Percentiles rank a stretch among this genome's conserved stretches.
These are phyloP conservation scores for Ophthalmolycus amberensis DNA, from an alignment of 2,113 vertebrate genomes.

Conservation along the genomic window DNA sequence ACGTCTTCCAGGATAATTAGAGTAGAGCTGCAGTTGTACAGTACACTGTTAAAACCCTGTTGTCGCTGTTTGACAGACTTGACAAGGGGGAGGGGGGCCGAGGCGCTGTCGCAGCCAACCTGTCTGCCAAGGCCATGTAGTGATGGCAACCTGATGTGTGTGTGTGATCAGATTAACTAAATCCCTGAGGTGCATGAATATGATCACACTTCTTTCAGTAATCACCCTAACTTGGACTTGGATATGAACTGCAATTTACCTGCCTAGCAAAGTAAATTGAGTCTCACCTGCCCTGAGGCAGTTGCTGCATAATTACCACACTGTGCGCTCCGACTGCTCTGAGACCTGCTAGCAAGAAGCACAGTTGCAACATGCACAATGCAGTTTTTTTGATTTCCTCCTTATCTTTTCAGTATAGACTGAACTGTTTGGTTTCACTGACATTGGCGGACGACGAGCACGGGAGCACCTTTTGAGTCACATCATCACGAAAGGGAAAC, in stretches of 20 bases:
- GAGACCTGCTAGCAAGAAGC: slow-evolving; percentile 12
- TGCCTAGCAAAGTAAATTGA: slow-evolving; percentile 7
- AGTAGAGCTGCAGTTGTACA: slow-evolving; percentile 57
- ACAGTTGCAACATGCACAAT: background rate
- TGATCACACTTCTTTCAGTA: background rate
- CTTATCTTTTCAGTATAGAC: background rate
- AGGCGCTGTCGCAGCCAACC: slow-evolving; percentile 4
- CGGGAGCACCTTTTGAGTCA: background rate
- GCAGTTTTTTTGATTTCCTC: background rate
- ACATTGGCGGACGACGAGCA: slow-evolving; percentile 15
- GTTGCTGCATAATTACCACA: slow-evolving; percentile 17
- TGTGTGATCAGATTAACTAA: background rate
- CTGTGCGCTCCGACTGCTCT: background rate
- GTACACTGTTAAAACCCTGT: slow-evolving; percentile 48
- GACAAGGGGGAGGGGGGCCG: background rate
- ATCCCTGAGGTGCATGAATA: background rate
- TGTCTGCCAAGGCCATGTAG: slow-evolving; percentile 19
- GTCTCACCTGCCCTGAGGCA: background rate
- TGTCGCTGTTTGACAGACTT: slow-evolving; percentile 56
- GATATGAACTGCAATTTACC: background rate
- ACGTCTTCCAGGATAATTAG: slow-evolving; percentile 68
- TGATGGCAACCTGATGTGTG: slow-evolving; percentile 4
- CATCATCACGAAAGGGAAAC: slow-evolving; percentile 33
- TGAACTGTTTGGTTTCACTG: slow-evolving; percentile 25
- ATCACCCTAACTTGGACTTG: background rate